Evolutionary conservation across 2,888 invertebrate genomes (phyloP), one percentile per base, ranked within the genome.

Genomic region (Halocaridina rubra): DNA sequence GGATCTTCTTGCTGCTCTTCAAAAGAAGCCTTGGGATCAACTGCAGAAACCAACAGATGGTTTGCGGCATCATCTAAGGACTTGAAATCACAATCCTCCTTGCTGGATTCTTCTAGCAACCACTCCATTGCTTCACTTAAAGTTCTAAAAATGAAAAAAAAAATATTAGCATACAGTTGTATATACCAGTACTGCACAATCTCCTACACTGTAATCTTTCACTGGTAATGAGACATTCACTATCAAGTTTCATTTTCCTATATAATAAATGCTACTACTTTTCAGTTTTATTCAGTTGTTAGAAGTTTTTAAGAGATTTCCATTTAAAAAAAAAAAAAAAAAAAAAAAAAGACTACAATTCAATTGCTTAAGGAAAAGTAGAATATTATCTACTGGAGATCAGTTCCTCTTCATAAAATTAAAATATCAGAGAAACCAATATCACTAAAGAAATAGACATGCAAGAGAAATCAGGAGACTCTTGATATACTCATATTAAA

Each of bases 71-170:
- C 39, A 61, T 59, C 22, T 22, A 39, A 27, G 24, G 59, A 24
- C 10, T 71, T 72, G 22, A 29, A 39, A 22, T 24, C 76, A 19
- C 24, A 29, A n/a, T 59, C 71, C 29, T 82, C 82, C 8, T 30
- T 0, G 57, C 32, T 80, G 13, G 33, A 61, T 29, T 79, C 79
- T 10, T 74, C 84, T n/a, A 84, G 24, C 27, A 84, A 69, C 84
- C 84, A 84, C n/a, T 79, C 84, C 30, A 74, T 57, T n/a, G 84
- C 84, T 30, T 80, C 84, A 59, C 22, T 71, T n/a, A 80, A 78
- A 32, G 74, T 64, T 79, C 80, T 84, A 29, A 5, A 22, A 59
- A 19, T 22, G 29, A 27, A 67, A 16, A 27, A 57, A 57, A 76
- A 27, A 57, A 53, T 10, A 24, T 30, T 16, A 5, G 8, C 1